Base-by-base conservation (phyloP, 1,140 invertebrate genomes). In the Drosophila virilis region DNA sequence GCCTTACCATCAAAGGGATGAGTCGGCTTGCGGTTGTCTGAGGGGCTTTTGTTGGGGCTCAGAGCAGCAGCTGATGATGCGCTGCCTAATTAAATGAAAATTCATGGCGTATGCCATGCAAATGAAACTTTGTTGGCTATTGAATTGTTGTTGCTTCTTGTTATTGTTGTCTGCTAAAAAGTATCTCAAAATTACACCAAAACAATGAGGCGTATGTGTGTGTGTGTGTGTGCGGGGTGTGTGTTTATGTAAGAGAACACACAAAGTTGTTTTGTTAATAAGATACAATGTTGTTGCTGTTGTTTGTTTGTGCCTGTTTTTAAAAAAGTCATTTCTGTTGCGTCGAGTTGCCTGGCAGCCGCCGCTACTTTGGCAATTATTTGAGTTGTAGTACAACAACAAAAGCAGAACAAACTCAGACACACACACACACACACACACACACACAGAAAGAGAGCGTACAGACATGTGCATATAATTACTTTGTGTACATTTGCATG, bases 401-500 rank as follows among this genome's bases (percentile, higher is more conserved):
- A 83, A 66, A 51, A 57, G 55, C 61, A 51, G 54, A 37, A 73
- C 59, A 57, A 60, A 54, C 64, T 51, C 57, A 65, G 51, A 48
- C 64, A 65, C 60, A 88, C 4, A 22, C 48, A 50, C 46, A 70
- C 59, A 43, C 28, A 45, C 33, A 64, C 51, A 68, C 51, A 59
- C 33, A 15, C 59, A 64, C 38, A 50, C 33, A 46, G 45, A 43
- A 58, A 55, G 35, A 37, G 48, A 28, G 7, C n/a, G n/a, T 50
- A 72, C 60, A 60, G n/a, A 55, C 74, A 80, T 78, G 75, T 69
- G 80, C 64, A 83, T 77, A 83, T 88, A 88, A 89, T 88, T 88
- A 89, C 83, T 89, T 88, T 88, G 83, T 88, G 64, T 89, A 89
- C 84, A 88, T 88, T 88, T 88, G 83, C 83, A 89, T 88, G 83